phyloP scores from a whole-genome alignment of 2,888 invertebrate genomes.

The Clusia tigrina region DNA sequence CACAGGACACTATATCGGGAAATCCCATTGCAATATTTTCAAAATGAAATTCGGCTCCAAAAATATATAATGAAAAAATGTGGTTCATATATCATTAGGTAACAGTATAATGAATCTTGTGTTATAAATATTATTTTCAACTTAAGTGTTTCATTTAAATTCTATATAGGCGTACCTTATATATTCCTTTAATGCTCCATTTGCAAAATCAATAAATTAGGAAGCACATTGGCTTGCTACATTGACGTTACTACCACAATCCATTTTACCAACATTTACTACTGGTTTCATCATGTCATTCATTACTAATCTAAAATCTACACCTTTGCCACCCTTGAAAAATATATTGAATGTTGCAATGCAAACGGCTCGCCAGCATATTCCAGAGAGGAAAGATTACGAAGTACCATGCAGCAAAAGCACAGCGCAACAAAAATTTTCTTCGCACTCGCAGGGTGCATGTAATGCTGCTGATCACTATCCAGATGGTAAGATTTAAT shows the following conservation, averaged over 20 bases:
- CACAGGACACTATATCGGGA: not conserved
- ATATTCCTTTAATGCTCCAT: slow-evolving; percentile 11
- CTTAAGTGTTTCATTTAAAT: too few relatives aligned
- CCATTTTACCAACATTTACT: slow-evolving; percentile 13
- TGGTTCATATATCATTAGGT: too few relatives aligned
- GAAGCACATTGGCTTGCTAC: slow-evolving; percentile 41
- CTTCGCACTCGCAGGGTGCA: slow-evolving; percentile 40
- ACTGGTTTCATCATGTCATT: slow-evolving; percentile 67
- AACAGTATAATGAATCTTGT: too few relatives aligned
- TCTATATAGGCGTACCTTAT: too few relatives aligned
- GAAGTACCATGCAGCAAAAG: slow-evolving; percentile 56
- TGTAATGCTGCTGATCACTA: slow-evolving; percentile 22
- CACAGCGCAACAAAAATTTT: slow-evolving; percentile 41
- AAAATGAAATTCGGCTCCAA: not conserved
- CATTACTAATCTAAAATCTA: slow-evolving; percentile 68
- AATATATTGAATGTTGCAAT: slow-evolving; percentile 83
- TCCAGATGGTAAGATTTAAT: slow-evolving; percentile 16
- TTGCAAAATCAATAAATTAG: slow-evolving; percentile 58
- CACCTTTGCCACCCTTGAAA: slow-evolving; percentile 78
- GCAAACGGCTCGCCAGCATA: slow-evolving; percentile 81
- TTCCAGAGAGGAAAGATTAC: slow-evolving; percentile 71
- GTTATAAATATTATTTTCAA: too few relatives aligned
- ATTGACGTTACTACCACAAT: slow-evolving; percentile 31
- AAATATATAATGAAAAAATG: not conserved
- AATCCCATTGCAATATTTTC: not conserved